Evolutionary conservation across 2,888 invertebrate species (phyloP).

Genomic region (Hirudinaria manillensis): DNA sequence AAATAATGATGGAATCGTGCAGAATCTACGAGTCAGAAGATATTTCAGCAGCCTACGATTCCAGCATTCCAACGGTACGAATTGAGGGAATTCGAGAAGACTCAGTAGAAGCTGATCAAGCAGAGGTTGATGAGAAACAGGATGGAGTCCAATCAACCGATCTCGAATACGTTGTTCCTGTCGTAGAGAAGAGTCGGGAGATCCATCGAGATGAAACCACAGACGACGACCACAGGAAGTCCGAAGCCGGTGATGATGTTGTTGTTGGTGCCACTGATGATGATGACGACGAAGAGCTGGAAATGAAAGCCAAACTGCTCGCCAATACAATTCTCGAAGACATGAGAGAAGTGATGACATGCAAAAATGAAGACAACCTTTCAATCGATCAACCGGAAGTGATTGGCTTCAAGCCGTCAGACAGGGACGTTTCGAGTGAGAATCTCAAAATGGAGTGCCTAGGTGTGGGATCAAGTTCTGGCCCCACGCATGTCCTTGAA

Average conservation of each 20-base stretch:
- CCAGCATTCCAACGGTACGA: neutral
- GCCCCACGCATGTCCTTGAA: too few relatives aligned
- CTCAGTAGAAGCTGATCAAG: constrained; percentile 6
- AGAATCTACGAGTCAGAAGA: neutral
- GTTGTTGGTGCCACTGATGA: neutral
- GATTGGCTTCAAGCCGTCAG: too few relatives aligned
- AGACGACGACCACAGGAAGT: neutral
- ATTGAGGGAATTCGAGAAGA: neutral
- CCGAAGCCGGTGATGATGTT: too few relatives aligned
- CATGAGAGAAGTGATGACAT: neutral
- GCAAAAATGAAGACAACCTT: too few relatives aligned
- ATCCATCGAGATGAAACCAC: neutral
- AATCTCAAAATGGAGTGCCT: too few relatives aligned
- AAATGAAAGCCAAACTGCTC: neutral
- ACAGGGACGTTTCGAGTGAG: too few relatives aligned
- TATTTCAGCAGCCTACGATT: neutral
- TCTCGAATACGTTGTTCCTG: neutral
- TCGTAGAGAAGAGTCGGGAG: neutral
- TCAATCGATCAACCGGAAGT: too few relatives aligned
- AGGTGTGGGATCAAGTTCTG: too few relatives aligned
- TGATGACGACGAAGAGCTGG: neutral
- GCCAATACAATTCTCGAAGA: neutral
- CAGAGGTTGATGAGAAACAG: neutral
- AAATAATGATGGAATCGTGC: constrained; percentile 6
- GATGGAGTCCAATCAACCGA: neutral